A percentile compares a stretch with the other conserved stretches of the same genome.
phyloP scores from a whole-genome alignment of 2,113 vertebrate genomes.

The Setophaga petechia region DNA sequence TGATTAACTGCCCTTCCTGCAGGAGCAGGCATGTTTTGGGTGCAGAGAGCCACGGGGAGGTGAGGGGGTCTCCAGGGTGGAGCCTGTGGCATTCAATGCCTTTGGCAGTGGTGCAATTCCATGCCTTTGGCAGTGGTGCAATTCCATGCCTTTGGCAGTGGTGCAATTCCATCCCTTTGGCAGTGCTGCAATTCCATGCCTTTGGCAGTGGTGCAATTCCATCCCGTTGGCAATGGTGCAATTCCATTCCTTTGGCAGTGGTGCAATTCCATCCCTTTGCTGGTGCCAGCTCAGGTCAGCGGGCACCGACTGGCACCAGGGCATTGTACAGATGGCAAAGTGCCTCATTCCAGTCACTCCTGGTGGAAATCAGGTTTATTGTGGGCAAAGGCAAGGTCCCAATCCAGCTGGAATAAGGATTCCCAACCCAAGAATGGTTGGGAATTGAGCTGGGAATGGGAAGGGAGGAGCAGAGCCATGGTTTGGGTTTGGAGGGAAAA shows the following conservation, averaged over 20 bases:
- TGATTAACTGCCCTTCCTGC: neutral
- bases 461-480: rapidly evolving
- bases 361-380: neutral
- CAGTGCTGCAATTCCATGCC: too few species aligned
- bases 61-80: neutral
- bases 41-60: neutral
- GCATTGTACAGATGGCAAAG: neutral
- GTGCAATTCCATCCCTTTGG: too few species aligned
- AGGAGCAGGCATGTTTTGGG: neutral
- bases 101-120: neutral
- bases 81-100: neutral
- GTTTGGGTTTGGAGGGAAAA: neutral
- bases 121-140: too few species aligned
- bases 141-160: too few species aligned
- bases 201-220: neutral
- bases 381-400: neutral
- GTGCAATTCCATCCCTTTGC: too few species aligned
- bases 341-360: neutral
- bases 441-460: neutral
- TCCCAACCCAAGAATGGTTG: neutral
- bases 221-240: neutral
- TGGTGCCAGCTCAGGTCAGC: neutral
- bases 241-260: neutral
- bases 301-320: rapidly evolving
- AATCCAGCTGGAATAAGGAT: rapidly evolving